These are phyloP conservation scores for Aporophyla lueneburgensis DNA, from an alignment of 2,888 invertebrate species.

Conservation along the genomic window DNA sequence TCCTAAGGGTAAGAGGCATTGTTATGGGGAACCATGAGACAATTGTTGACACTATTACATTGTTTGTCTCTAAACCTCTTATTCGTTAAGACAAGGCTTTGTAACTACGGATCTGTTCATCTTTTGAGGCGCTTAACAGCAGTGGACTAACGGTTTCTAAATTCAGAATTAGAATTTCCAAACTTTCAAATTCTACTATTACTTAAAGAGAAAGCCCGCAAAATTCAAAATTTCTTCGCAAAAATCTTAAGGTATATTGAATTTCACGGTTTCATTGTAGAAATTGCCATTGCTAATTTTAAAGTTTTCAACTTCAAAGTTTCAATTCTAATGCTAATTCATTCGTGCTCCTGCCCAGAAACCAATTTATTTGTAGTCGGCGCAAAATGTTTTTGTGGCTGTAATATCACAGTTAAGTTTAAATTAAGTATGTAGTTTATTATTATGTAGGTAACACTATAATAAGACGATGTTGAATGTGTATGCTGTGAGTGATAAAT, in stretches of 20 bases:
- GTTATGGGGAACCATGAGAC: constrained; percentile 9
- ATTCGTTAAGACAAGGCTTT: constrained; percentile 21
- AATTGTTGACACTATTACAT: constrained; percentile 14
- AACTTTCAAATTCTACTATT: too few species aligned
- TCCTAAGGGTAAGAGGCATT: constrained; percentile 11
- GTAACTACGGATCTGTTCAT: constrained; percentile 11
- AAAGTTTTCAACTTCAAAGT: background rate
- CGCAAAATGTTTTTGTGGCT: too few species aligned
- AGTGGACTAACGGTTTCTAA: background rate
- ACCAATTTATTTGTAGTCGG: too few species aligned
- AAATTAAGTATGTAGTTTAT: too few species aligned
- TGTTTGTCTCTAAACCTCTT: constrained; percentile 14
- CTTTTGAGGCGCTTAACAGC: background rate
- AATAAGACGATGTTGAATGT: too few species aligned
- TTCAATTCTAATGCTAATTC: too few species aligned
- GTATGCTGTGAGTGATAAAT: too few species aligned
- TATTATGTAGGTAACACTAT: too few species aligned
- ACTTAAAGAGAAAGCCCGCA: background rate
- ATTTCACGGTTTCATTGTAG: background rate
- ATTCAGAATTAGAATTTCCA: background rate
- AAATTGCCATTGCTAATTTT: background rate
- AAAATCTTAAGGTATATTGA: background rate
- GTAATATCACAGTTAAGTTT: too few species aligned
- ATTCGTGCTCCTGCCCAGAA: too few species aligned
- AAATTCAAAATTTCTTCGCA: background rate